Evolutionary conservation across 2,888 invertebrate species (phyloP).

Genomic region (Drosophila helvetica): DNA sequence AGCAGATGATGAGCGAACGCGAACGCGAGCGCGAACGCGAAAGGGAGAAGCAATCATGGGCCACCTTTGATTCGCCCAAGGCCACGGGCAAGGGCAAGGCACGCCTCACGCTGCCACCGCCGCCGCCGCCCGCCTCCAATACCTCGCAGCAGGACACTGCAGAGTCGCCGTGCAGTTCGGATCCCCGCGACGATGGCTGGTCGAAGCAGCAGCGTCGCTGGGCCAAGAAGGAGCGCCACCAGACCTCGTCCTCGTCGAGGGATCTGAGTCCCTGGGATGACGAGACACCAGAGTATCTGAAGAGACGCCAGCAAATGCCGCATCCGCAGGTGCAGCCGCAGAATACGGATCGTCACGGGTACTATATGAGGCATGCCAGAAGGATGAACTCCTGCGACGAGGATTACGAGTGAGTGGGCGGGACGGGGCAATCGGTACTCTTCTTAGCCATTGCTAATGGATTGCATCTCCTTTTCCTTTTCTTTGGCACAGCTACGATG

Average conservation of each 20-base stretch:
- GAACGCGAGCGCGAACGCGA: constrained; percentile 78
- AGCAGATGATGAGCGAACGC: constrained; percentile 82
- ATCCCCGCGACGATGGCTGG: constrained; percentile 88
- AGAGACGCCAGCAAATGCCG: constrained; percentile 75
- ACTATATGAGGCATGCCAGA: constrained; percentile 85
- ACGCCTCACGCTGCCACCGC: constrained; percentile 69
- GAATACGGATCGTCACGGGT: constrained; percentile 79
- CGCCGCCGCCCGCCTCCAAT: constrained; percentile 81
- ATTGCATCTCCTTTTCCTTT: background rate
- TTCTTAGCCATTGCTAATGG: background rate
- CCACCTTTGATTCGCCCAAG: constrained; percentile 85
- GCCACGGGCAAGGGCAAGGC: constrained; percentile 67
- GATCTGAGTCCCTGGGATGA: constrained; percentile 93
- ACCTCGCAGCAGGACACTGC: constrained; percentile 83
- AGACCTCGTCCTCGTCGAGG: constrained; percentile 89
- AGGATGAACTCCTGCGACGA: constrained; percentile 88
- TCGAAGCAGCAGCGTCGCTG: constrained; percentile 84
- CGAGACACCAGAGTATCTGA: constrained; percentile 86
- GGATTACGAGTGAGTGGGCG: constrained; percentile 88
- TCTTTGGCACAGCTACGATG: constrained; percentile 79
- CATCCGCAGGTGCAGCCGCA: constrained; percentile 41
- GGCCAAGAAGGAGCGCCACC: constrained; percentile 86
- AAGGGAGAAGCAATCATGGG: constrained; percentile 85
- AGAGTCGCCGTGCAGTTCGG: constrained; percentile 91
- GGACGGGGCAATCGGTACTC: constrained; percentile 31